phyloP scores from a whole-genome alignment of 2,797 vertebrate genomes.

The Hephaestus fuliginosus region DNA sequence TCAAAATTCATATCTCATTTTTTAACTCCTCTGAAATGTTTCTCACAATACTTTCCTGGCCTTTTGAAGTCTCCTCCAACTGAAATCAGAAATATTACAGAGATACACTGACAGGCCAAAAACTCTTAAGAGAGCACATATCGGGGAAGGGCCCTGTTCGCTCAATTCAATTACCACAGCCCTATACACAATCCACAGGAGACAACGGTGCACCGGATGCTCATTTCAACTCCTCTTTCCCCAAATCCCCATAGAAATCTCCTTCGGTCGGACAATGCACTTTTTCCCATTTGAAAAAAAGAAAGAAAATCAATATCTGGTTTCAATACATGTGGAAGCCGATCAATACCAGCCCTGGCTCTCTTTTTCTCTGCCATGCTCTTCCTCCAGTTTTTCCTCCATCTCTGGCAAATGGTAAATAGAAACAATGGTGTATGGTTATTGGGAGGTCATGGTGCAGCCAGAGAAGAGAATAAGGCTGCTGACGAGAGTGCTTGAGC shows the following conservation, averaged over 20 bases:
- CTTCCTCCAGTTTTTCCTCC: constrained; percentile 71
- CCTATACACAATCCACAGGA: constrained; percentile 85
- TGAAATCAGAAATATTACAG: constrained; percentile 72
- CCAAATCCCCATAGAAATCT: constrained; percentile 90
- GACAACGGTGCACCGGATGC: constrained; percentile 84
- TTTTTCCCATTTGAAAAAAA: constrained; percentile 88
- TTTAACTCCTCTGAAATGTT: constrained; percentile 22
- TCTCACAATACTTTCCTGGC: constrained; percentile 46
- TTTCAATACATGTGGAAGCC: constrained; percentile 88
- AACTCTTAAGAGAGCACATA: constrained; percentile 76
- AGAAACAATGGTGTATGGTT: constrained; percentile 89
- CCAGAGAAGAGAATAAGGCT: constrained; percentile 74
- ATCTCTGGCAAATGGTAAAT: constrained; percentile 83
- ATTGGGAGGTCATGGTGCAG: constrained; percentile 86
- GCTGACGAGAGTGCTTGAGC: constrained; percentile 85
- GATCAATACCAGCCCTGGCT: constrained; percentile 81
- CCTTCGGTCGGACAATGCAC: constrained; percentile 86
- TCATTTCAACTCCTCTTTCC: constrained; percentile 87
- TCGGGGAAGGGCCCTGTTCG: constrained; percentile 72
- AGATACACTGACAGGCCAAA: constrained; percentile 62
- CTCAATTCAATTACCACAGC: constrained; percentile 88
- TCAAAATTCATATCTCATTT: constrained; percentile 2
- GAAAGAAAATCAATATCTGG: constrained; percentile 91
- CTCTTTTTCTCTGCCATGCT: constrained; percentile 68
- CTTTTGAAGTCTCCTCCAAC: constrained; percentile 39